These are phyloP conservation scores for Nesometra sesokonis DNA, from an alignment of 35 echinoderm and acorn worm species.

Conservation along the genomic window DNA sequence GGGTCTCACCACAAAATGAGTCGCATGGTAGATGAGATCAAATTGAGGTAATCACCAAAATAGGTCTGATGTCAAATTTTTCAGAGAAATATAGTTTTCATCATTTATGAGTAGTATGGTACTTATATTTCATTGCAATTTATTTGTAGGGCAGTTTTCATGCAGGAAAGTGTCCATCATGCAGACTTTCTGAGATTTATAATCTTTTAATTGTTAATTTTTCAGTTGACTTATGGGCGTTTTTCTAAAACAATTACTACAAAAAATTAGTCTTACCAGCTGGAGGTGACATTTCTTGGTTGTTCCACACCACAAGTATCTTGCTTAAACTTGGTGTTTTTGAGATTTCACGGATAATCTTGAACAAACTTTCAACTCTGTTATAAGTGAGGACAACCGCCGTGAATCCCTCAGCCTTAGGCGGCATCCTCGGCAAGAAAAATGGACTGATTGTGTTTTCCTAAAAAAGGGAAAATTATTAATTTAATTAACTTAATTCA, in stretches of 20 bases:
- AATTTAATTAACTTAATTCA: too few species aligned
- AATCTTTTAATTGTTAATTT: not conserved
- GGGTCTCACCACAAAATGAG: too few species aligned
- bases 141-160: too few species aligned
- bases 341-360: constrained; percentile 68
- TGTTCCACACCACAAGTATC: constrained; percentile 88
- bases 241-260: not conserved
- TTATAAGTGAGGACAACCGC: constrained; percentile 78
- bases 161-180: too few species aligned
- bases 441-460: constrained; percentile 55
- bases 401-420: constrained; percentile 89
- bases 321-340: constrained; percentile 86
- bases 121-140: too few species aligned
- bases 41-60: too few species aligned
- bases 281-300: constrained; percentile 79
- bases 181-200: too few species aligned
- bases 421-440: constrained; percentile 78
- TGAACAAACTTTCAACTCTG: constrained; percentile 79
- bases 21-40: too few species aligned
- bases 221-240: not conserved
- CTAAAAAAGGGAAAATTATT: constrained; percentile 27
- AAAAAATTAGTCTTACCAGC: constrained; percentile 27
- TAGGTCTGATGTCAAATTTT: too few species aligned
- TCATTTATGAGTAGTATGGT: too few species aligned
- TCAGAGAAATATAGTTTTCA: too few species aligned